Evolutionary conservation across 2,888 invertebrate species (phyloP).

Genomic region (Cosmorhoe ocellata): DNA sequence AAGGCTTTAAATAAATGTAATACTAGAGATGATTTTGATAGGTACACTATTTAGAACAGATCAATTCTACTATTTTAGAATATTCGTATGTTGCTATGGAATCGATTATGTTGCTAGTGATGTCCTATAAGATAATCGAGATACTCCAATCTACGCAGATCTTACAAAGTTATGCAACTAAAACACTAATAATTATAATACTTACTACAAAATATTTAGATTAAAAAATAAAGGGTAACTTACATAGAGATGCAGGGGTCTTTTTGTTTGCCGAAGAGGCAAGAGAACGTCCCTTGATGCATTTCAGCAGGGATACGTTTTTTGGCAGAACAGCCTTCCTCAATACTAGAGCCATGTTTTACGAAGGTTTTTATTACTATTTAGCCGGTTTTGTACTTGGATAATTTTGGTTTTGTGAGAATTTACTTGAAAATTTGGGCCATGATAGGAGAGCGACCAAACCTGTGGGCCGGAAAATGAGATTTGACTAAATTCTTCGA

Average conservation of each 20-base stretch:
- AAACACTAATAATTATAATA: too few relatives aligned
- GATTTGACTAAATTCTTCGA: conserved; percentile 38
- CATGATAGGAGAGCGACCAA: conserved; percentile 55
- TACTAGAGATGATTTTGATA: too few relatives aligned
- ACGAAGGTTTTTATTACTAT: conserved; percentile 27
- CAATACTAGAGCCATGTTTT: conserved; percentile 66
- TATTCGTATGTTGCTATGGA: too few relatives aligned
- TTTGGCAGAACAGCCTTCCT: conserved; percentile 63
- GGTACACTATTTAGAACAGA: too few relatives aligned
- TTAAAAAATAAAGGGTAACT: conserved; percentile 40
- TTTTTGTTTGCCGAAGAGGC: conserved; percentile 54
- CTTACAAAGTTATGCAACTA: too few relatives aligned
- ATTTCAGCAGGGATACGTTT: conserved; percentile 64
- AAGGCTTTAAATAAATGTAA: too few relatives aligned
- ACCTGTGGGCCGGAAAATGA: conserved; percentile 50
- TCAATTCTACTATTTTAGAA: too few relatives aligned
- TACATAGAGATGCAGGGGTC: conserved; percentile 53
- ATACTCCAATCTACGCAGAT: too few relatives aligned
- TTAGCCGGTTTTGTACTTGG: conserved; percentile 37
- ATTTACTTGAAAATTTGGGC: conserved; percentile 66
- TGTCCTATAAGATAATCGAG: too few relatives aligned
- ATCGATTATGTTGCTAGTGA: too few relatives aligned
- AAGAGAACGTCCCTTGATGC: conserved; percentile 57
- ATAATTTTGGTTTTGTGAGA: conserved; percentile 42
- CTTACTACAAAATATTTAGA: not conserved